Evolutionary conservation across 2,888 invertebrate genomes (phyloP).

Genomic region (Eurois occulta): DNA sequence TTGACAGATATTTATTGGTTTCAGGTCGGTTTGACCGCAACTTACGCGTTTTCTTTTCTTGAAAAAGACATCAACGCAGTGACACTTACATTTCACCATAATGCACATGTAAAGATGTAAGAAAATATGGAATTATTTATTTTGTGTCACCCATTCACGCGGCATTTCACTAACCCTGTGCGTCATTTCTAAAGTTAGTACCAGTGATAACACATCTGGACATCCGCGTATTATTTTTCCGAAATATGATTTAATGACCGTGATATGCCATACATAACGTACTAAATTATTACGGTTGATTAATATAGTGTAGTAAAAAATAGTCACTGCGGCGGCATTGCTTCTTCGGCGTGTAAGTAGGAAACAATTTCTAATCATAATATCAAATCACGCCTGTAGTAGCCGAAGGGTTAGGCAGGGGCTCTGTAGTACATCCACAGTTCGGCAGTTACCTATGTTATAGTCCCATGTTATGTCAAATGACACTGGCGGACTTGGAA

Average conservation of each 20-base stretch:
- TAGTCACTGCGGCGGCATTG: not conserved
- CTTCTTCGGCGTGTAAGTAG: not conserved
- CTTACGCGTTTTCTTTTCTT: not conserved
- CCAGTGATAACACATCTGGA: constrained; percentile 1
- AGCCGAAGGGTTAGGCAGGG: not conserved
- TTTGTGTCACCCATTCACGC: not conserved
- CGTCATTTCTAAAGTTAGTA: not conserved
- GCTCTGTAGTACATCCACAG: not conserved
- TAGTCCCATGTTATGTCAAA: not conserved
- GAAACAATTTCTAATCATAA: not conserved
- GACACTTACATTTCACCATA: not conserved
- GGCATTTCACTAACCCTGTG: constrained; percentile 22
- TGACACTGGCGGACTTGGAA: not conserved
- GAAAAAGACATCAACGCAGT: constrained; percentile 36
- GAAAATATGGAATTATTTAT: not conserved
- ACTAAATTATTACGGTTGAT: not conserved
- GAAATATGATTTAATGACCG: not conserved
- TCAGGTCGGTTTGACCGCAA: not conserved
- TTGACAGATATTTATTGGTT: not conserved
- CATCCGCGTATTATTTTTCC: constrained; percentile 6
- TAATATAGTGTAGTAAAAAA: not conserved
- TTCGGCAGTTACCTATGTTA: not conserved
- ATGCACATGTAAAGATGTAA: not conserved
- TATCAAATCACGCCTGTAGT: not conserved
- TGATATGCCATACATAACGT: constrained; percentile 10